phyloP scores from a whole-genome alignment of 2,113 vertebrate species.

The Chlorodrepanis virens region DNA sequence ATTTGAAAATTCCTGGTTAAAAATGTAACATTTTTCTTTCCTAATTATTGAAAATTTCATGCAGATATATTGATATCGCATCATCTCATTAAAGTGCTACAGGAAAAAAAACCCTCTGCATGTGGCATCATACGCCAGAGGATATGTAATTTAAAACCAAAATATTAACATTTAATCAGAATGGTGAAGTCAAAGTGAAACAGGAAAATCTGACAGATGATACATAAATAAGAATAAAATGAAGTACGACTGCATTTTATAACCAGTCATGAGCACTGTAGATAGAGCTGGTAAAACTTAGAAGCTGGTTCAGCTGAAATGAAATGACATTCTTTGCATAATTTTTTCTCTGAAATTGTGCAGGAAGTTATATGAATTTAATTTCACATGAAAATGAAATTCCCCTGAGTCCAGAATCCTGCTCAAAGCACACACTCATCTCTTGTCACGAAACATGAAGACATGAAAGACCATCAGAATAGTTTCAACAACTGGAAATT shows the following conservation, averaged over 20 bases:
- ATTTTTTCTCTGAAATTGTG: neutral
- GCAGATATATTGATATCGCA: neutral
- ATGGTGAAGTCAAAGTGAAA: neutral
- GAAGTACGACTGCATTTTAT: neutral
- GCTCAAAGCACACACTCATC: neutral
- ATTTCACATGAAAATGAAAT: neutral
- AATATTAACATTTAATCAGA: conserved; percentile 22
- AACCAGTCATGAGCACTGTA: neutral
- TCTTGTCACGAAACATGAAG: neutral
- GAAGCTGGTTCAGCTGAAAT: neutral
- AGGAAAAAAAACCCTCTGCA: neutral
- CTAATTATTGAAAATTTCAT: neutral
- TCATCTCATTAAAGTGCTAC: neutral
- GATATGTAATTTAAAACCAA: neutral
- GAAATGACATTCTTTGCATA: neutral
- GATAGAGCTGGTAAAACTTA: neutral
- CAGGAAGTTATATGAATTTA: neutral
- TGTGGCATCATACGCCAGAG: neutral
- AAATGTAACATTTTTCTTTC: neutral
- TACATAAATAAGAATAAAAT: neutral
- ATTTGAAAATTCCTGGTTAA: neutral
- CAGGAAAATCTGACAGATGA: neutral
- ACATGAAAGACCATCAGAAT: neutral
- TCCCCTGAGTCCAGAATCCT: neutral
- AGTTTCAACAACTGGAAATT: neutral